Base-by-base conservation (phyloP, 2,797 vertebrate species). In the Micropoecilia bifurca region DNA sequence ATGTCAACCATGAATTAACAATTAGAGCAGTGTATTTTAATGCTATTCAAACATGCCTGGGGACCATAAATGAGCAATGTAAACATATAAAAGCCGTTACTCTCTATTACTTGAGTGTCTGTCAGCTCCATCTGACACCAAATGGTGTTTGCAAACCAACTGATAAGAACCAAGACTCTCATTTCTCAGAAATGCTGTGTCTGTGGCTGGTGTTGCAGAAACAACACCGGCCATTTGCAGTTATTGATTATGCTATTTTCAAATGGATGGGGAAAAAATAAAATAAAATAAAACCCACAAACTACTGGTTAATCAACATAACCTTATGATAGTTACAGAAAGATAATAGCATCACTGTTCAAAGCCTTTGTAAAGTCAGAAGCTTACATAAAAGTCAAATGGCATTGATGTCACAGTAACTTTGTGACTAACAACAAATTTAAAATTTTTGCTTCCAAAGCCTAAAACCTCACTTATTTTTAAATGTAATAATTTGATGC, bases 71-170 rank as follows among this genome's bases (percentile, higher is more conserved):
- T 36, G 47, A 71, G 36, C 48, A 25, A n/a, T 74, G 25, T 28
- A 55, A 75, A 76, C 48, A 33, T 30, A 77, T 79, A 16, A 73
- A 77, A 74, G 53, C 30, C 4, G 47, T 7, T 2, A 22, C 4
- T 63, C 25, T 9, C 3, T 76, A 3, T 36, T 18, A 73, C 30
- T 45, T 79, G 55, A n/a, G 30, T 75, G 69, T 74, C 39, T 75
- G 73, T 63, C 13, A 39, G 66, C 41, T 7, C 41, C 68, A n/a
- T 81, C 14, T 53, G 28, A 46, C 20, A 43, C 47, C 7, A 76
- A 72, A 68, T n/a, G 78, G 50, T 72, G 13, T 78, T 81, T 77
- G 8, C 78, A 30, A 79, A 87, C 14, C 33, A 66, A 13, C 0
- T 10, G 28, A 61, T 73, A 47, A 30, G 66, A 30, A 73, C 2